Conservation (phyloP, 2,888 invertebrate genomes). For the Lordiphosa fenestrarum region DNA sequence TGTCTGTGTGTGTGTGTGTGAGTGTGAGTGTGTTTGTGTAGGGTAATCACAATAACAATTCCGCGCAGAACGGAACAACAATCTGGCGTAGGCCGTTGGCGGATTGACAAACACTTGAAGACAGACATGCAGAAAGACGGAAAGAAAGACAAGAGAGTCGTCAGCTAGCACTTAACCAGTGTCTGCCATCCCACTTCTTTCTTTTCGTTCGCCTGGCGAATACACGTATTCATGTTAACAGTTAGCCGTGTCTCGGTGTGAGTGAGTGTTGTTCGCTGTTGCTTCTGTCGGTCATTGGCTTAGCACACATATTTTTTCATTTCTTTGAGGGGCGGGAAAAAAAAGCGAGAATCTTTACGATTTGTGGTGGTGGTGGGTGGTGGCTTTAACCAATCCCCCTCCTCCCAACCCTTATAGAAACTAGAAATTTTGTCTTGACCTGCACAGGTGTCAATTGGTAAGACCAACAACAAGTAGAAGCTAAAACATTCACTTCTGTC, state of each 20-base stretch:
- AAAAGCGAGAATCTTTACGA: not conserved
- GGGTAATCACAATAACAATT: constrained; percentile 15
- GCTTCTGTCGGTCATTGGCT: constrained; percentile 80
- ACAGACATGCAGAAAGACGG: constrained; percentile 44
- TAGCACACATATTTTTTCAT: constrained; percentile 79
- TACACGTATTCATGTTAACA: constrained; percentile 57
- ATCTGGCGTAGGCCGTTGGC: constrained; percentile 45
- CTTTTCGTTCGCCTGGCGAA: constrained; percentile 51
- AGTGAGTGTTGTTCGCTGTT: constrained; percentile 48
- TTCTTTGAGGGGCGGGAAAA: constrained; percentile 65
- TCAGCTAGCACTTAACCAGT: constrained; percentile 35
- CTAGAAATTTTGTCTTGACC: constrained; percentile 24
- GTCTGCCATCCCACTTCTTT: constrained; percentile 21
- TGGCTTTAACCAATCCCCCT: too few relatives aligned
- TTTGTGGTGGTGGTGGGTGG: too few relatives aligned
- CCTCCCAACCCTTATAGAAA: too few relatives aligned
- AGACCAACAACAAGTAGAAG: constrained; percentile 47
- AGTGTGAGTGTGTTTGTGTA: constrained; percentile 9
- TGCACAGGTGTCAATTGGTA: constrained; percentile 64
- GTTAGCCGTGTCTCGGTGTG: constrained; percentile 47
- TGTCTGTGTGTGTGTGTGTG: constrained; percentile 5
- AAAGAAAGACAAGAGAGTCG: constrained; percentile 19
- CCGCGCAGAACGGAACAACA: constrained; percentile 12
- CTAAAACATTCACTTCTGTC: constrained; percentile 37
- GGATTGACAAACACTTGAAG: constrained; percentile 57